phyloP scores from a whole-genome alignment of 1,140 invertebrate genomes.

The Aporrectodea caliginosa region DNA sequence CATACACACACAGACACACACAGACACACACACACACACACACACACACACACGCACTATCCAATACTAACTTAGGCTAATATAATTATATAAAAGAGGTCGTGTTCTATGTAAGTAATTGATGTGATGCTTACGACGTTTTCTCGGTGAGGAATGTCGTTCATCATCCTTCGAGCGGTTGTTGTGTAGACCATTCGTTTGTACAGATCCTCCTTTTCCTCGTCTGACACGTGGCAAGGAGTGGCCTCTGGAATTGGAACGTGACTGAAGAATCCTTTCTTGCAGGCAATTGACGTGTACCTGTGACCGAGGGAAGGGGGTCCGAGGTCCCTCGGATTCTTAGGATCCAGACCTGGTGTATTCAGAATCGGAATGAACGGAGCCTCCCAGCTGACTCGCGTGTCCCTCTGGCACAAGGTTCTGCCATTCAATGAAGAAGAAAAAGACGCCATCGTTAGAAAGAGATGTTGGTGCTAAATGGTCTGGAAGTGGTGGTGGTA shows the following conservation, averaged over 20 bases:
- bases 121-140: no score
- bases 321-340: not conserved
- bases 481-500: no score
- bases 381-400: not conserved
- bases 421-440: no score
- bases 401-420: not conserved
- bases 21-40: no score
- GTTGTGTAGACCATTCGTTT: not conserved
- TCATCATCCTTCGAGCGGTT: not conserved
- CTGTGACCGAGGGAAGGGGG: not conserved
- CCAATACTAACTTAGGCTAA: no score
- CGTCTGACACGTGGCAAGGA: not conserved
- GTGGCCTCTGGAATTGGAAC: not conserved
- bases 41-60: no score
- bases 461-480: no score
- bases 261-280: not conserved
- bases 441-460: no score
- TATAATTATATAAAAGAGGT: no score
- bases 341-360: not conserved
- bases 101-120: no score
- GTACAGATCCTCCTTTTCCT: not conserved
- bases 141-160: not conserved
- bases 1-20: no score
- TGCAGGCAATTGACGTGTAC: not conserved
- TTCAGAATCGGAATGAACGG: not conserved